Base-by-base conservation (phyloP, 2,797 vertebrate species). In the Myotis vivesi region DNA sequence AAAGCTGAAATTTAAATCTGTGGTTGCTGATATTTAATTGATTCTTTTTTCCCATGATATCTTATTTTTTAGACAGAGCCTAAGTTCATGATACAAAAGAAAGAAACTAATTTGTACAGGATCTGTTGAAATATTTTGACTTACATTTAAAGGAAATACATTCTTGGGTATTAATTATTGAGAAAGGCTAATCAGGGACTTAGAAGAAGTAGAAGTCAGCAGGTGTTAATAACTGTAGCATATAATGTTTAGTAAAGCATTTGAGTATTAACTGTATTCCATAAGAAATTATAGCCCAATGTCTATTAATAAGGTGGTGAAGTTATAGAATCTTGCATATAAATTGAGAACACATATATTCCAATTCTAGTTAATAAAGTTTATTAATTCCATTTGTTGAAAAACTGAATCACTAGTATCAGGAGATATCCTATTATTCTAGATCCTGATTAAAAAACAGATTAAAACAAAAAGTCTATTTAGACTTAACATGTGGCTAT, bases 61-160 rank as follows among this genome's bases (percentile, higher is more conserved):
- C 33, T 81, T 17, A 62, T 30, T 51, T 83, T 92, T 69, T 38
- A 36, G 22, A 55, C 30, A 41, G 17, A 87, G 25, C 1, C n/a
- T 44, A 46, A 49, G 8, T 73, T 88, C 87, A 92, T 62, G n/a
- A 84, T 15, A 44, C 5, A 33, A 66, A 75, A 69, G 59, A 33
- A 55, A 73, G 8, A 49, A 36, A 17, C 73, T 87, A 41, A 44
- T 49, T 46, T 28, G 7, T 79, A 57, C 2, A 87, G 33, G 16
- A 13, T 68, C 92, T 96, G 75, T 81, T 64, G 51, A 81, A 91
- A 84, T 46, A 28, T 23, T 88, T 75, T 93, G 59, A 6, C 8
- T 93, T 91, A 75, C 46, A 20, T 51, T 71, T 89, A 85, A 59
- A 89, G 84, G 20, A 88, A 96, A 53, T 77, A 30, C 72, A 82